phyloP scores from a whole-genome alignment of 2,888 invertebrate species.

The Ormyrus rosae region DNA sequence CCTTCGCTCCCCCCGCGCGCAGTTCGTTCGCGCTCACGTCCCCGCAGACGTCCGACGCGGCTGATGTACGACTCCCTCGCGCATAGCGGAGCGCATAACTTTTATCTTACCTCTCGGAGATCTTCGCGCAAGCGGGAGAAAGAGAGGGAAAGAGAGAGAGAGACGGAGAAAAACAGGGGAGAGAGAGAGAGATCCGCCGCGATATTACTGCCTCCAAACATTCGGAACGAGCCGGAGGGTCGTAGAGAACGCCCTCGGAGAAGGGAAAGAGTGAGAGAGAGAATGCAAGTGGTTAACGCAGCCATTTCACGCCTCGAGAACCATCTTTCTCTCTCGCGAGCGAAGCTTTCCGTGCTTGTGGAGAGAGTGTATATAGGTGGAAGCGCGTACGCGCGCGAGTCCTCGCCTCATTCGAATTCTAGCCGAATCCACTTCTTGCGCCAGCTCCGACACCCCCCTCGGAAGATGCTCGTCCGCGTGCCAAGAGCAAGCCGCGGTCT shows the following conservation, averaged over 20 bases:
- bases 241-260: slow-evolving; percentile 46
- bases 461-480: slow-evolving; percentile 18
- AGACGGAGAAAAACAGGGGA: slow-evolving; percentile 36
- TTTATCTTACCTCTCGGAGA: slow-evolving; percentile 67
- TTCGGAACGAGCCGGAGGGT: slow-evolving; percentile 48
- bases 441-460: slow-evolving; percentile 14
- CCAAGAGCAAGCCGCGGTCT: slow-evolving; percentile 16
- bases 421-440: slow-evolving; percentile 67
- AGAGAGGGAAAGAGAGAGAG: slow-evolving; percentile 44
- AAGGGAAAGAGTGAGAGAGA: slow-evolving; percentile 49
- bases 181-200: slow-evolving; percentile 55
- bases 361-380: slow-evolving; percentile 45
- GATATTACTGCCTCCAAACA: slow-evolving; percentile 56
- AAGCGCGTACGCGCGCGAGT: slow-evolving; percentile 57
- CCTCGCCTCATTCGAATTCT: slow-evolving; percentile 72
- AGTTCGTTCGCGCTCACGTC: slow-evolving; percentile 65
- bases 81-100: slow-evolving; percentile 75
- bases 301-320: slow-evolving; percentile 75
- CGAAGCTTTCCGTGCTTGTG: too few species aligned
- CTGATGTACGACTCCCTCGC: slow-evolving; percentile 75
- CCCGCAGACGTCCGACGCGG: slow-evolving; percentile 73
- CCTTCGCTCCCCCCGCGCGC: slow-evolving; percentile 6
- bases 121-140: slow-evolving; percentile 53
- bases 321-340: slow-evolving; percentile 56
- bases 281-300: slow-evolving; percentile 74